phyloP scores from a whole-genome alignment of 2,797 vertebrate species.

The Saxicola maurus region DNA sequence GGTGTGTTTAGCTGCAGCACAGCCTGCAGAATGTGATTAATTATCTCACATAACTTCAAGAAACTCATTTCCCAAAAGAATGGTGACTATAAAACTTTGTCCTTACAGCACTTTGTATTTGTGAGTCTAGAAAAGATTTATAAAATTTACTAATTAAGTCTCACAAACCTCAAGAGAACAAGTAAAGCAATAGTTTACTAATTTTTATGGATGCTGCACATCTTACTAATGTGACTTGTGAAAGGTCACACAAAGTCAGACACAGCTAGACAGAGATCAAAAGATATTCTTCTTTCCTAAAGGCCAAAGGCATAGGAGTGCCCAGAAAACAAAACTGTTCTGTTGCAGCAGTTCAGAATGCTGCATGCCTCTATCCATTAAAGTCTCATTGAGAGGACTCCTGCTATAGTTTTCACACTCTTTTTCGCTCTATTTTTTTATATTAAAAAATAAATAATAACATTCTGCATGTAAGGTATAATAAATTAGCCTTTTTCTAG shows the following conservation, averaged over 20 bases:
- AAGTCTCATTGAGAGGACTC: background rate
- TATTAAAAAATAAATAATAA: background rate
- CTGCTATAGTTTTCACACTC: background rate
- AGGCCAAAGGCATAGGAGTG: background rate
- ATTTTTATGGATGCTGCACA: conserved; percentile 6
- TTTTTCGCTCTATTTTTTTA: background rate
- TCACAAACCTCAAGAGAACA: conserved; percentile 17
- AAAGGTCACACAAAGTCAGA: conserved; percentile 25
- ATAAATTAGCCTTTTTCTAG: background rate
- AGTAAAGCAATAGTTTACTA: conserved; percentile 8
- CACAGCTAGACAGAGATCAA: background rate
- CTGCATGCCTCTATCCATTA: background rate
- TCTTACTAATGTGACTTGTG: background rate
- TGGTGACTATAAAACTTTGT: conserved; percentile 15
- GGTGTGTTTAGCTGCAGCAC: background rate
- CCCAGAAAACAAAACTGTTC: background rate
- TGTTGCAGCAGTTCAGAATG: background rate
- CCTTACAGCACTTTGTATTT: background rate
- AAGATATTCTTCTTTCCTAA: background rate
- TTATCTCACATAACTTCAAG: conserved; percentile 2
- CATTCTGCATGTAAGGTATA: background rate
- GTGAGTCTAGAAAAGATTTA: conserved; percentile 8
- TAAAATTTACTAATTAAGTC: conserved; percentile 33
- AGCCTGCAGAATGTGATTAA: conserved; percentile 11
- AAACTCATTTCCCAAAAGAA: conserved; percentile 22